These are phyloP conservation scores for Cyanoderma ruficeps DNA, from an alignment of 2,113 vertebrate species.

Conservation along the genomic window DNA sequence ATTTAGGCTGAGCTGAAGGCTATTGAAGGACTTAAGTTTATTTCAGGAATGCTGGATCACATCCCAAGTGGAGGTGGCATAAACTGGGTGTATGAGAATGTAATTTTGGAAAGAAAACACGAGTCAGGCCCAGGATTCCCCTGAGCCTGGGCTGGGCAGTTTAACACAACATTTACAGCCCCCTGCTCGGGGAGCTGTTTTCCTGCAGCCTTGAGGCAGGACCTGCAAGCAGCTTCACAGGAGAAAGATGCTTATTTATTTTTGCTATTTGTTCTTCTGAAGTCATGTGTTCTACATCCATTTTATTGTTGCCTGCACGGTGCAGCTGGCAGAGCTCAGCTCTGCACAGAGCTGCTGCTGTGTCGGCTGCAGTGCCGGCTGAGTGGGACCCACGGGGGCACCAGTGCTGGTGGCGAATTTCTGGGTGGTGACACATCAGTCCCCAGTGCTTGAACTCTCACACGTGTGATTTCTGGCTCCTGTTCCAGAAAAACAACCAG, in stretches of 20 bases:
- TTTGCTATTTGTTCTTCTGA: conserved; percentile 33
- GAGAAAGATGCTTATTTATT: conserved; percentile 12
- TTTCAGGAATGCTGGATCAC: neutral
- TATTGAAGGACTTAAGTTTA: neutral
- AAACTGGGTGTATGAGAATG: neutral
- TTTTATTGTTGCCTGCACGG: conserved; percentile 13
- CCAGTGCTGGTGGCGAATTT: accelerated
- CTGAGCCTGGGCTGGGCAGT: neutral
- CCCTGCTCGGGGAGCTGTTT: neutral
- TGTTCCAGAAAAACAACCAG: neutral
- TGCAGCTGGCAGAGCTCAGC: neutral
- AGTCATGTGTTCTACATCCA: conserved; percentile 33
- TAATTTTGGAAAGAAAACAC: neutral
- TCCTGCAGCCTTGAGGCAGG: neutral
- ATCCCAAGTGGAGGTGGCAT: neutral
- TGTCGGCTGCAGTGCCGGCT: neutral
- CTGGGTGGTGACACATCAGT: neutral
- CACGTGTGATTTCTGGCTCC: neutral
- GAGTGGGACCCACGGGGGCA: neutral
- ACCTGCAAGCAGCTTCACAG: neutral
- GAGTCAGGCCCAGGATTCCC: neutral
- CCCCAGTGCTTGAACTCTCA: neutral
- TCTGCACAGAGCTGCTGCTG: neutral
- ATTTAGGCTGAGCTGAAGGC: neutral
- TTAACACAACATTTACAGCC: neutral